These are phyloP conservation scores for Lochmaea crataegi DNA, from an alignment of 2,888 invertebrate genomes.

Conservation along the genomic window DNA sequence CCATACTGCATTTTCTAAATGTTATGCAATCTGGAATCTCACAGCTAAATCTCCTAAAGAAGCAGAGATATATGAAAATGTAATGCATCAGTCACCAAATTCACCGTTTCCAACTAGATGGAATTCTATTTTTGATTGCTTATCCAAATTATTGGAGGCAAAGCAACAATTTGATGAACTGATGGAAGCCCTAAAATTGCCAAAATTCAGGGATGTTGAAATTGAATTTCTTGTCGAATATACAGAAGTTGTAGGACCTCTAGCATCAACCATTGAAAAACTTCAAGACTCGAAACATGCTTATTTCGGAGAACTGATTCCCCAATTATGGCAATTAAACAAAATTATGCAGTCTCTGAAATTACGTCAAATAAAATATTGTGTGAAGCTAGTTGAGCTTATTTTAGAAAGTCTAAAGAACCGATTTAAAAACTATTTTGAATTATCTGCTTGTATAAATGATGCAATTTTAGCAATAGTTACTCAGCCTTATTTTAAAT, in stretches of 20 bases:
- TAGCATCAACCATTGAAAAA: constrained; percentile 5
- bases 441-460: constrained; percentile 3
- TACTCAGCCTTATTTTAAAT: constrained; percentile 3
- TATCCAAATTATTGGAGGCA: constrained; percentile 4
- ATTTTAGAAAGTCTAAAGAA: no score
- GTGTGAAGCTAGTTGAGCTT: not conserved
- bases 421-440: no score
- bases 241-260: constrained; percentile 8
- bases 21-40: no score
- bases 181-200: constrained; percentile 6
- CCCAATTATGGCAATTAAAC: not conserved
- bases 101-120: constrained; percentile 5
- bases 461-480: constrained; percentile 7
- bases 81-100: not conserved
- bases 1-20: no score
- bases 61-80: constrained; percentile 8
- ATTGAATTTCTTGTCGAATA: constrained; percentile 7
- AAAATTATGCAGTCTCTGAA: constrained; percentile 10
- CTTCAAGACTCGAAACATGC: constrained; percentile 8
- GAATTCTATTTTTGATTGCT: constrained; percentile 8
- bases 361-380: constrained; percentile 8
- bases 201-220: constrained; percentile 9
- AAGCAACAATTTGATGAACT: constrained; percentile 8
- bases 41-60: not conserved
- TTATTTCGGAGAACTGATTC: constrained; percentile 8